phyloP scores from a whole-genome alignment of 1,140 invertebrate species.

The Drosophila bocki region DNA sequence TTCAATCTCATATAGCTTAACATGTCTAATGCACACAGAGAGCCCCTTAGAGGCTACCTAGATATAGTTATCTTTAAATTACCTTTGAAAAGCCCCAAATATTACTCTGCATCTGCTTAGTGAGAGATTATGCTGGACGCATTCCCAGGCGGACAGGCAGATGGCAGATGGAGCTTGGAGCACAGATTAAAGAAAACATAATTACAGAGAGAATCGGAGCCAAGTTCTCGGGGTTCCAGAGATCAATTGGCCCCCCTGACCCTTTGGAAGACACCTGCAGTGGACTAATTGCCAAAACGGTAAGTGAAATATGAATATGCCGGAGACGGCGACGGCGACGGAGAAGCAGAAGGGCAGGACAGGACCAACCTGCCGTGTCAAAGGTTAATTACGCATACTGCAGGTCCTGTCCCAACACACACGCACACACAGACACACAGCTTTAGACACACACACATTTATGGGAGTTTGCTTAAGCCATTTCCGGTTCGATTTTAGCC shows the following conservation, averaged over 20 bases:
- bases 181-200: conserved; percentile 45
- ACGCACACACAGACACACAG: conserved; percentile 9
- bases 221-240: conserved; percentile 46
- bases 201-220: conserved; percentile 34
- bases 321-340: background rate
- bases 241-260: conserved; percentile 56
- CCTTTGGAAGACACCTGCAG: conserved; percentile 56
- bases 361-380: conserved; percentile 55
- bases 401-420: conserved; percentile 51
- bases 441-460: conserved; percentile 2
- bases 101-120: conserved; percentile 18
- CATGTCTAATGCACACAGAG: conserved; percentile 23
- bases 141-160: background rate
- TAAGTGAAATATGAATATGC: conserved; percentile 79
- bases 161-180: background rate
- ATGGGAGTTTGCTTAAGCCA: conserved; percentile 69
- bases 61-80: conserved; percentile 41
- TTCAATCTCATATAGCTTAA: background rate
- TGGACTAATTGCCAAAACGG: conserved; percentile 69
- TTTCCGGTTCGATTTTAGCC: conserved; percentile 78
- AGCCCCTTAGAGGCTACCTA: background rate
- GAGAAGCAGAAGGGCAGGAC: conserved; percentile 7
- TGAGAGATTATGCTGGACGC: conserved; percentile 15
- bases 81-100: conserved; percentile 2
- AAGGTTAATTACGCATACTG: conserved; percentile 83